A percentile compares a stretch with the other conserved stretches of the same genome.
Evolutionary conservation across 2,113 vertebrate genomes (phyloP).

Genomic region (Malurus cyaneus): DNA sequence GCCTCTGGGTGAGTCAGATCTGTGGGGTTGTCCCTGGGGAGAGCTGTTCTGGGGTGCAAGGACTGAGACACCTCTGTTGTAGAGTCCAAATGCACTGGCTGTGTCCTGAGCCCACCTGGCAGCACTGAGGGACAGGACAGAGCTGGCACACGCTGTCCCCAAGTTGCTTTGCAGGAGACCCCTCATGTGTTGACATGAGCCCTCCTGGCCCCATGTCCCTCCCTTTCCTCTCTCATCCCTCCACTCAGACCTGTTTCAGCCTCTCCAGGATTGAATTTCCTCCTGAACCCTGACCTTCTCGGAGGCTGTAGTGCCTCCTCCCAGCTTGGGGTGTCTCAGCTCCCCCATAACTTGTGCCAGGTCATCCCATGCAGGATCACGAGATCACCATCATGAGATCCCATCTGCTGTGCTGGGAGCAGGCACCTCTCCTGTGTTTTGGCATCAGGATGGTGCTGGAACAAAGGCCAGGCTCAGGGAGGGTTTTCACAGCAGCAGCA

Average conservation of each 20-base stretch:
- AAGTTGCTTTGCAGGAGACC: background rate
- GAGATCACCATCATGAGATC: background rate
- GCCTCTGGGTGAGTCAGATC: background rate
- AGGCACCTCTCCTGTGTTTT: background rate
- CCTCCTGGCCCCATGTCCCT: fast-evolving
- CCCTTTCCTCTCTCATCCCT: background rate
- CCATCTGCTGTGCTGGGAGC: fast-evolving
- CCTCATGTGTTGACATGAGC: background rate
- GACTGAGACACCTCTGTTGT: fast-evolving
- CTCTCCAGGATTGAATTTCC: background rate
- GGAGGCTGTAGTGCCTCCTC: background rate
- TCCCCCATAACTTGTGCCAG: fast-evolving
- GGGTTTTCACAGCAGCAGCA: background rate
- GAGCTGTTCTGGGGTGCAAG: background rate
- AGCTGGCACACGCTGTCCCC: fast-evolving
- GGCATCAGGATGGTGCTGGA: background rate
- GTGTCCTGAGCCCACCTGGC: background rate
- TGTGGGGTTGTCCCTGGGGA: background rate
- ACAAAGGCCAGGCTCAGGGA: fast-evolving
- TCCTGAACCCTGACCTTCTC: fast-evolving
- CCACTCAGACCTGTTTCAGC: fast-evolving
- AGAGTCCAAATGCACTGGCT: background rate
- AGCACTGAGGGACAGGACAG: background rate
- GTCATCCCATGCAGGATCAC: background rate
- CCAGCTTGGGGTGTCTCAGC: background rate